Evolutionary conservation across 2,797 vertebrate species (phyloP), one percentile per base, ranked within the genome.

Genomic region (Tolypeutes matacus): DNA sequence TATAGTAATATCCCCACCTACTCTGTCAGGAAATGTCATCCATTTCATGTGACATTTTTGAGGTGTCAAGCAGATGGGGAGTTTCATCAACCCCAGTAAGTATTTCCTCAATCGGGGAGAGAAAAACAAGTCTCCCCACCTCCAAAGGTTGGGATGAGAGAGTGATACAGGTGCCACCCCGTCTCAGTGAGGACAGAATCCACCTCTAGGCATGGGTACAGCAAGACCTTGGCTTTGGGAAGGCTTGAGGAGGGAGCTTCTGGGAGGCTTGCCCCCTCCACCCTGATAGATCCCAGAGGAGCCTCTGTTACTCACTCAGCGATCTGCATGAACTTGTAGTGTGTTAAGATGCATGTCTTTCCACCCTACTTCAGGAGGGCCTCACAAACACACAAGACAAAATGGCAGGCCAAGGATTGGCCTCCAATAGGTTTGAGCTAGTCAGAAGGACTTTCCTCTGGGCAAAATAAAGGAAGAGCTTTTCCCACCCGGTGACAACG

Each of bases 121-220:
- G 72, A 65, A 70, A 89, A 92, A 92, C 31, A 92, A 77, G 77
- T 29, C 31, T 83, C 27, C 12, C 46, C 58, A 83, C 51, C 25
- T 36, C 70, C 72, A 10, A 80, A 92, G 31, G 51, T 56, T 2
- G 13, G 11, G 18, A 21, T 25, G 21, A 83, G 46, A 5, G 56
- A 17, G 83, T 64, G 39, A 20, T 5, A 34, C 0, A 21, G 17
- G 25, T 1, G 18, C 27, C 36, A 46, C 65, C n/a, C 36, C 34
- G 29, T 69, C 7, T 27, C 18, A 29, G 7, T 0, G 1, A 58
- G n/a, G 62, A 34, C 18, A 39, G 25, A 49, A 46, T n/a, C 76
- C 23, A 56, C 53, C 42, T 9, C 21, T 0, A 34, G 60, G 60
- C 18, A 2, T 31, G 46, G 58, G 14, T 18, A 34, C 39, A 78